Evolutionary conservation across 2,113 vertebrate species (phyloP), one percentile per base, ranked within the genome.

Genomic region (Heteronetta atricapilla): DNA sequence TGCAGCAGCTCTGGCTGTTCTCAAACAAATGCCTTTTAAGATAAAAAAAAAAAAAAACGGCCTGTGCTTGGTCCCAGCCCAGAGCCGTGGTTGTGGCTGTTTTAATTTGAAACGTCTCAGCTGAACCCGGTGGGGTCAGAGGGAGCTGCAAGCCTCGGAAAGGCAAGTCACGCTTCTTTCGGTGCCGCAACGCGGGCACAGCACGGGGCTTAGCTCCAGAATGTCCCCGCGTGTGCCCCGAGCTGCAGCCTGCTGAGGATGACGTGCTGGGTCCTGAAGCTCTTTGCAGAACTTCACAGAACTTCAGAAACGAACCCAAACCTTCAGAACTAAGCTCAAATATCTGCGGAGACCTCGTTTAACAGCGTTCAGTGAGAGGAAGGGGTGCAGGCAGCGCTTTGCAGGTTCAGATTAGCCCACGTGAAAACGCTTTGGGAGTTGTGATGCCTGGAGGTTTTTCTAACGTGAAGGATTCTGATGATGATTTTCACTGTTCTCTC

Each of bases 1-100:
- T 82, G 44, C 68, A 94, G 73, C 67, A 78, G 55, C 33, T 76
- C 56, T 40, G 48, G 91, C 42, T 40, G 56, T 93, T 92, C 95
- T 88, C 82, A 90, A 18, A 93, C 89, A 95, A 95, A 93, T 87
- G 77, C 93, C 95, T 97, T 94, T 92, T 90, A 93, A 93, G 95
- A 97, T 89, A 46, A 80, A 95, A 38, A 38, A 38, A 38, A 38
- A 38, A 38, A 38, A 8, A 94, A 94, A 69, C 18, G 74, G n/a
- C 38, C 66, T 40, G 36, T 53, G 88, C 67, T 84, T 89, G 70
- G 53, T 94, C 69, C 88, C 86, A 79, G 69, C 88, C 73, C 77
- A 62, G 86, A 40, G 58, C 1, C 90, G 80, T 78, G 82, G 69
- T 79, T 13, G 6, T 85, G 88, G 78, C 15, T 86, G 86, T 84